These are phyloP conservation scores for Semnornis frantzii DNA, from an alignment of 2,113 vertebrate species.

Conservation along the genomic window DNA sequence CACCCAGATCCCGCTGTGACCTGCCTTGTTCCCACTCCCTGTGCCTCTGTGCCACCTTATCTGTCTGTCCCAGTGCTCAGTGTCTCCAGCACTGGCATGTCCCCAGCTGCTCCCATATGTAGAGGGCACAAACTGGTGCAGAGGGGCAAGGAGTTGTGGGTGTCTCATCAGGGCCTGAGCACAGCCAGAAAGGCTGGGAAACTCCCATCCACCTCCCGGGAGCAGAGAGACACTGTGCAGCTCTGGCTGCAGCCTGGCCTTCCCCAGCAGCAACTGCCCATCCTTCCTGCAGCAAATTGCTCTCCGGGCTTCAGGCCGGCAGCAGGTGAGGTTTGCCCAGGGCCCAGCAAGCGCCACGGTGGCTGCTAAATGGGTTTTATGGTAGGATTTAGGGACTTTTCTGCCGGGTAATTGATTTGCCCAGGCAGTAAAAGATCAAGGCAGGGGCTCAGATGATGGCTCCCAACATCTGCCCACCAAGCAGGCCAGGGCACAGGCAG, in stretches of 20 bases:
- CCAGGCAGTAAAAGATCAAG: slow-evolving; percentile 71
- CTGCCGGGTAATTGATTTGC: slow-evolving; percentile 65
- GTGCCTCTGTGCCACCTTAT: neutral
- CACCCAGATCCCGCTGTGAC: rapidly evolving
- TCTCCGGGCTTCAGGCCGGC: neutral
- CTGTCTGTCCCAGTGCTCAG: neutral
- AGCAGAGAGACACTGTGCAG: neutral
- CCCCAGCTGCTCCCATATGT: neutral
- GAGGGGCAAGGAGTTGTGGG: neutral
- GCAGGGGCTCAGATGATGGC: slow-evolving; percentile 27
- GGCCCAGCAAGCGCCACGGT: neutral
- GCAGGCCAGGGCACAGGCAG: neutral
- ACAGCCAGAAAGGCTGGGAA: neutral
- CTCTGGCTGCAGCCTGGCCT: rapidly evolving
- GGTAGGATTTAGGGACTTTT: slow-evolving; percentile 69
- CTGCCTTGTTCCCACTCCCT: neutral
- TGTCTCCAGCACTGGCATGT: neutral
- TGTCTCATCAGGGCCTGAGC: neutral
- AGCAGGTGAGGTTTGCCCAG: neutral
- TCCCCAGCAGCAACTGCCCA: neutral
- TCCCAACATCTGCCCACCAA: slow-evolving; percentile 23
- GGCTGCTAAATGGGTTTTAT: slow-evolving; percentile 65
- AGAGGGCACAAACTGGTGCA: neutral
- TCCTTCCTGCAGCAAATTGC: rapidly evolving
- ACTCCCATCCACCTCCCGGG: neutral